Evolutionary conservation across 1,140 invertebrate genomes (phyloP), one percentile per base, ranked within the genome.

Genomic region (Drosophila saltans): DNA sequence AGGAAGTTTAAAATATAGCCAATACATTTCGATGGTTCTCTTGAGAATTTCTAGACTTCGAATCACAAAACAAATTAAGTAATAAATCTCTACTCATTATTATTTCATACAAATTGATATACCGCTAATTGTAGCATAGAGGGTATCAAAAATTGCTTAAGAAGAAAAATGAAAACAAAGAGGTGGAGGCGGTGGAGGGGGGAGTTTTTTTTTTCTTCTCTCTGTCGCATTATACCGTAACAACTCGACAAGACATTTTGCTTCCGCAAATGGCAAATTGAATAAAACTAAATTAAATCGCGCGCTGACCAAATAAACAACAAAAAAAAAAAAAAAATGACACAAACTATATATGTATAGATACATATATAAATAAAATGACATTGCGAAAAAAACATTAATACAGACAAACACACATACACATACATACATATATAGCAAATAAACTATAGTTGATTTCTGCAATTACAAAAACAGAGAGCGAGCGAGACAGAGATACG

Each of bases 241-340:
- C 83, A 64, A 58, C 57, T 59, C 59, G 73, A 58, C 73, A 74
- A 64, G 52, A 16, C n/a, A 45, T 57, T 77, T 88, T 77, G 84
- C 84, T 88, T 88, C 80, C 84, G 83, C 83, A 89, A 82, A 88
- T 60, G 36, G 64, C 45, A 64, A 72, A 69, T 57, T 77, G 59
- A 78, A 71, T 76, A 71, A 82, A 71, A 59, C 62, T 65, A 83
- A 80, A 84, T 72, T 73, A 77, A 83, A 83, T 70, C 76, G 69
- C 58, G 45, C 45, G 45, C 45, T 52, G 45, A 21, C 45, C 45
- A 26, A 52, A 52, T 21, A 26, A 52, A 52, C 21, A 52, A 48
- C 16, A 45, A 48, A 48, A 52, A 52, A 55, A 33, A 79, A 75
- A 74, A 66, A 67, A 68, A 69, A 74, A 41, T 36, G 33, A 36